phyloP scores from a whole-genome alignment of 2,888 invertebrate genomes.

The Diabrotica balteata region DNA sequence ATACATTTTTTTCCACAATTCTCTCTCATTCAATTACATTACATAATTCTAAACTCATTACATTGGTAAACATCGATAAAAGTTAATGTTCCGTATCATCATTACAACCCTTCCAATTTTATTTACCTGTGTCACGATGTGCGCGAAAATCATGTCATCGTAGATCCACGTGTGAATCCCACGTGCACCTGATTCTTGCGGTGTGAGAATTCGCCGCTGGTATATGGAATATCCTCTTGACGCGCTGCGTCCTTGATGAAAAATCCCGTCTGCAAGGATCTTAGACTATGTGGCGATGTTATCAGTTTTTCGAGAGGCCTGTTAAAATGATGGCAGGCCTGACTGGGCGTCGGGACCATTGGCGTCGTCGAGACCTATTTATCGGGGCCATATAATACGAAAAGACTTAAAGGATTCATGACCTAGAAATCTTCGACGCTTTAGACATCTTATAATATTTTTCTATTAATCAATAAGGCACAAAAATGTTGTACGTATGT shows the following conservation, averaged over 20 bases:
- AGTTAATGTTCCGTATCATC: no score
- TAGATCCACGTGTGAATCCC: conserved; percentile 6
- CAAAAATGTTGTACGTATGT: no score
- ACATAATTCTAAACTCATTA: no score
- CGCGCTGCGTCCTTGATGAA: conserved; percentile 40
- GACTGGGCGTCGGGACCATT: conserved; percentile 35
- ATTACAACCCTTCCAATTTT: no score
- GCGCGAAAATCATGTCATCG: neutral
- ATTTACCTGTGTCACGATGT: no score
- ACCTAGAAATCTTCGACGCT: no score
- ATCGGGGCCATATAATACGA: neutral
- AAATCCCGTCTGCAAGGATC: conserved; percentile 35
- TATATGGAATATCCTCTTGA: conserved; percentile 27
- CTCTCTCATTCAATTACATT: no score
- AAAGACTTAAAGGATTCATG: no score
- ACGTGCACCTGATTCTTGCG: conserved; percentile 1
- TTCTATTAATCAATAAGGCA: no score
- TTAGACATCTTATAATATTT: no score
- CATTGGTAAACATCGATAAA: no score
- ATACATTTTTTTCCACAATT: neutral
- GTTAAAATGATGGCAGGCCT: conserved; percentile 35
- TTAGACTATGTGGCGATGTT: conserved; percentile 39
- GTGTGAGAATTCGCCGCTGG: conserved; percentile 14
- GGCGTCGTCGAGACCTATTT: neutral
- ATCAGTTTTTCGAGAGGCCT: conserved; percentile 38